phyloP scores from a whole-genome alignment of 2,113 vertebrate genomes.

The Hypanus sabinus region DNA sequence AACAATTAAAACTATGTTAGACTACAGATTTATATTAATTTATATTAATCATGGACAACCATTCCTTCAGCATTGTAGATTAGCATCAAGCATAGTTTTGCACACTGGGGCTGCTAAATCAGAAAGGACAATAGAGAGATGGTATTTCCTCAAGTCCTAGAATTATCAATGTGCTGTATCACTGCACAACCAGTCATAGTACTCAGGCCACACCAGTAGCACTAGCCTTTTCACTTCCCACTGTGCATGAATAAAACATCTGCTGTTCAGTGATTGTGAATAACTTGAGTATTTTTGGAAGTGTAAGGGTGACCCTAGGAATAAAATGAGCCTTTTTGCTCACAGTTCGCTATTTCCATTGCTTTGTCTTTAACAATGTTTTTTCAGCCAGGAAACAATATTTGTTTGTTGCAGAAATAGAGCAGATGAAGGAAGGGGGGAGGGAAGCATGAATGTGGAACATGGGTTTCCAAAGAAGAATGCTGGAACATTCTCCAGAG shows the following conservation, averaged over 20 bases:
- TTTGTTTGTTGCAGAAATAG: background rate
- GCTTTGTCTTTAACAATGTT: background rate
- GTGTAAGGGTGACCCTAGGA: background rate
- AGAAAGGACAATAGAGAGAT: background rate
- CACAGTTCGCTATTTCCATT: background rate
- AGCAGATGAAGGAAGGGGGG: no score
- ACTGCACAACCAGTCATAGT: background rate
- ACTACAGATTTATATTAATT: background rate
- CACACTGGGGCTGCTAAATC: background rate
- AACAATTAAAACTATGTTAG: background rate
- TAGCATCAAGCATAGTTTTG: background rate
- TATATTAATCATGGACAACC: no score
- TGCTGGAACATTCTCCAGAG: background rate
- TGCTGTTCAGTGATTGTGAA: background rate
- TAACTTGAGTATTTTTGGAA: background rate
- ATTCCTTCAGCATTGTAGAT: background rate
- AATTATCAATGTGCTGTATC: background rate
- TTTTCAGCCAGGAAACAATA: background rate
- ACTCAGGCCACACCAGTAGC: no score
- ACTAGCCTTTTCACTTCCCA: background rate
- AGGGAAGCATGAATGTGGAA: background rate
- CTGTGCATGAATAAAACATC: background rate
- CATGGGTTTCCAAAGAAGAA: background rate
- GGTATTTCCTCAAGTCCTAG: background rate
- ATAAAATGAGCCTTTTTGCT: background rate